These are phyloP conservation scores for Sebastes hubbsi DNA, from an alignment of 2,797 vertebrate species.

Conservation along the genomic window DNA sequence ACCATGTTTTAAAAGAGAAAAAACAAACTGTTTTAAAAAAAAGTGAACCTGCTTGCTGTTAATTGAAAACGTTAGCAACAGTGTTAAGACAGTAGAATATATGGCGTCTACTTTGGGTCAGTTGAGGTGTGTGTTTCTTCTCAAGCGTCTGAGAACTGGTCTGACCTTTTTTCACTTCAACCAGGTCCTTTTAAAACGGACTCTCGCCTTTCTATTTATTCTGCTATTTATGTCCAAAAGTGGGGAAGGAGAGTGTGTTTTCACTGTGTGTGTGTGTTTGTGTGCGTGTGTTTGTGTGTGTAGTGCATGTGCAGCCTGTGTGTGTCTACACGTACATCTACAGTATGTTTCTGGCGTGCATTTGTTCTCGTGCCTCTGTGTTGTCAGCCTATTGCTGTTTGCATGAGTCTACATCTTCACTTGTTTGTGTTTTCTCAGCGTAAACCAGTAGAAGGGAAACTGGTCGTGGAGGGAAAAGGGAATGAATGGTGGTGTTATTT, in stretches of 20 bases:
- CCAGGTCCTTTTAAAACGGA: constrained; percentile 48
- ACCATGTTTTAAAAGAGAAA: no score
- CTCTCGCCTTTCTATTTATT: constrained; percentile 71
- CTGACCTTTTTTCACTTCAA: constrained; percentile 59
- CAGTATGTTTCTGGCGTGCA: not conserved
- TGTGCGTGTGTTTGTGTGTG: constrained; percentile 17
- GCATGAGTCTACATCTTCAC: constrained; percentile 17
- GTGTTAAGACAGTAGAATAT: not conserved
- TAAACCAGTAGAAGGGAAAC: constrained; percentile 27
- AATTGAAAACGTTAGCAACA: not conserved
- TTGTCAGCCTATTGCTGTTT: constrained; percentile 18
- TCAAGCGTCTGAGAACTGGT: constrained; percentile 49
- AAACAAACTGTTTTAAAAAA: no score
- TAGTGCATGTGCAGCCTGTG: not conserved
- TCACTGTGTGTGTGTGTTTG: not conserved
- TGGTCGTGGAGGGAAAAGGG: constrained; percentile 42
- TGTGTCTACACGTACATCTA: constrained; percentile 4
- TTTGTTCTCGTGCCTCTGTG: not conserved
- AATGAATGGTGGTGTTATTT: constrained; percentile 76
- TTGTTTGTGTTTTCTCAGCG: constrained; percentile 37
- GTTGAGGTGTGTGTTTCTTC: constrained; percentile 55
- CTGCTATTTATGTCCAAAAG: constrained; percentile 73
- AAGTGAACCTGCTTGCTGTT: not conserved
- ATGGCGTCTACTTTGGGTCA: constrained; percentile 43
- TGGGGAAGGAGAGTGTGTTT: constrained; percentile 40